phyloP scores from a whole-genome alignment of 2,797 vertebrate genomes.

The Danio kyathit region DNA sequence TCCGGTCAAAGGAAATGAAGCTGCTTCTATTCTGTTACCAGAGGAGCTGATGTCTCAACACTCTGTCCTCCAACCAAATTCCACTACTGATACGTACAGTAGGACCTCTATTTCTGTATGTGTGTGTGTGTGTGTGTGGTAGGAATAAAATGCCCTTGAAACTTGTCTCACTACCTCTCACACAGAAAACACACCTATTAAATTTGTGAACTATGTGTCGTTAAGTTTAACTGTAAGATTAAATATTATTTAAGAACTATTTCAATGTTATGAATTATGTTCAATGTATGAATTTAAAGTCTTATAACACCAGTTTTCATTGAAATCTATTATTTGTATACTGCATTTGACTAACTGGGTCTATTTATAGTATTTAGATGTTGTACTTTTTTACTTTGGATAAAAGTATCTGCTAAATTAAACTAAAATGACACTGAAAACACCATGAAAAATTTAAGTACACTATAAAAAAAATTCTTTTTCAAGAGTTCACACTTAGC shows the following conservation, averaged over 20 bases:
- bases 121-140: slow-evolving; percentile 22
- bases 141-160: slow-evolving; percentile 53
- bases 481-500: no score
- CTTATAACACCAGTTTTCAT: no score
- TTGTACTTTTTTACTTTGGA: no score
- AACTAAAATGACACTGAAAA: no score
- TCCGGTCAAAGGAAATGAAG: not conserved
- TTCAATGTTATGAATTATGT: no score
- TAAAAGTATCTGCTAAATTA: no score
- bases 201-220: not conserved
- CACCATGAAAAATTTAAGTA: no score
- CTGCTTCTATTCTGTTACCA: slow-evolving; percentile 27
- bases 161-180: slow-evolving; percentile 7
- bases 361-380: no score
- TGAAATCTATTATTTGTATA: no score
- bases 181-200: slow-evolving; percentile 4
- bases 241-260: not conserved
- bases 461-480: no score
- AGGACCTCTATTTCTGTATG: slow-evolving; percentile 49
- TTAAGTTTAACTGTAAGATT: not conserved
- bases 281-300: no score
- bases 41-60: slow-evolving; percentile 35
- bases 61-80: slow-evolving; percentile 22
- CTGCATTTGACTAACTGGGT: no score
- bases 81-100: slow-evolving; percentile 33